Base-by-base conservation (phyloP, 1,140 invertebrate species). In the Eriosoma lanigerum region DNA sequence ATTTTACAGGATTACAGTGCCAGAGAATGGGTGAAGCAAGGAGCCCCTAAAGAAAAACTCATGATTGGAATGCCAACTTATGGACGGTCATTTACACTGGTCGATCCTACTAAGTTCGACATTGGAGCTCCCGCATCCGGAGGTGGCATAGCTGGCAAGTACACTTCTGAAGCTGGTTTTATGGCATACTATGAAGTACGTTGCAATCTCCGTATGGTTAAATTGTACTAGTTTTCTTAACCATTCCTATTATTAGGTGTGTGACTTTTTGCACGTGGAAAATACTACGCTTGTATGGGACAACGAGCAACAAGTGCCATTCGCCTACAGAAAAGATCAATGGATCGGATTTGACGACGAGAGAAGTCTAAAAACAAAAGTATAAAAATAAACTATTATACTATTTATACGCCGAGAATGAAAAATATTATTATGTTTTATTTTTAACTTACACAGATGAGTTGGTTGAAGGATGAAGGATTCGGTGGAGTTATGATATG, bases 291-390 rank as follows among this genome's bases (percentile, higher is more conserved):
- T 97, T 0, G 95, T 98, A 0, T 98, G 96, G 95, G 96, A 98
- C 84, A 96, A 95, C 83, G 95, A 97, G 85, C 96, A 96, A 85
- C 95, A 96, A 88, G 95, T 96, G 80, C 96, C 95, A 52, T 97
- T 97, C 85, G 94, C 95, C 1, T 96, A 97, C 86, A 90, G 91
- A 82, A 92, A 90, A 5, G 92, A 97, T 85, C 95, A 98, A 83
- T 98, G 96, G 96, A 93, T 97, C 78, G 96, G 96, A 78, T 98
- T 98, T 85, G 96, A 98, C 85, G 96, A 98, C 84, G 94, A 96
- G 83, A 90, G 96, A 82, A 96, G 94, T 84, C 89, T 97, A 13
- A 93, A 94, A 84, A 95, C 94, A 19, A 98, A 98, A 90, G 95
- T 96, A 87, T 85, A 82, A 24, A 24, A 75, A n/a, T n/a, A n/a